Percentiles rank a stretch among this genome's conserved stretches.
phyloP scores from a whole-genome alignment of 2,888 invertebrate species.

The Stomorhina lunata region DNA sequence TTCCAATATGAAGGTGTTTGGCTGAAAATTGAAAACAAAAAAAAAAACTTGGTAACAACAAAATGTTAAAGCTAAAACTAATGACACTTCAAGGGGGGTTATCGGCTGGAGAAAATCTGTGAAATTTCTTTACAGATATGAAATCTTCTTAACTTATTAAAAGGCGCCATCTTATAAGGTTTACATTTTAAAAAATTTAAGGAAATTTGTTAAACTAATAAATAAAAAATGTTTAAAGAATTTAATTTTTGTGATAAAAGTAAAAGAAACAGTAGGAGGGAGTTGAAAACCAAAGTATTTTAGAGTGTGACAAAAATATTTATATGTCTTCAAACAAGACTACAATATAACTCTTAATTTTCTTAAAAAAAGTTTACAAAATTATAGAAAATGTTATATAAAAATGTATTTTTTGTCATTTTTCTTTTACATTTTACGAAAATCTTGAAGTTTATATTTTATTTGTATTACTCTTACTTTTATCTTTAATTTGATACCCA shows the following conservation, averaged over 20 bases:
- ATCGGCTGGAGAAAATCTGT: constrained; percentile 16
- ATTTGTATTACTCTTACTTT: no score
- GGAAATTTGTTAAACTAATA: neutral
- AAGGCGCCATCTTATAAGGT: constrained; percentile 28
- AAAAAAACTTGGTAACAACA: neutral
- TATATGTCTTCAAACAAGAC: no score
- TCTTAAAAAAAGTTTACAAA: no score
- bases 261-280: neutral
- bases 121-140: constrained; percentile 12
- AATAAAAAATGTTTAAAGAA: neutral
- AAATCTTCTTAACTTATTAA: neutral
- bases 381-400: no score
- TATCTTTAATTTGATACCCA: neutral
- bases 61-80: neutral
- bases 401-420: no score
- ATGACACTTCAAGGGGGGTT: constrained; percentile 54
- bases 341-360: no score
- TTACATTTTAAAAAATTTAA: neutral
- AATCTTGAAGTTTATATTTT: no score
- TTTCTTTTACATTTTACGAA: no score
- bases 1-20: constrained; percentile 57
- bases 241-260: neutral
- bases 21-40: constrained; percentile 33
- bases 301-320: no score
- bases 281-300: no score